Evolutionary conservation across 1,140 invertebrate species (phyloP).

Genomic region (Leptinotarsa texana): DNA sequence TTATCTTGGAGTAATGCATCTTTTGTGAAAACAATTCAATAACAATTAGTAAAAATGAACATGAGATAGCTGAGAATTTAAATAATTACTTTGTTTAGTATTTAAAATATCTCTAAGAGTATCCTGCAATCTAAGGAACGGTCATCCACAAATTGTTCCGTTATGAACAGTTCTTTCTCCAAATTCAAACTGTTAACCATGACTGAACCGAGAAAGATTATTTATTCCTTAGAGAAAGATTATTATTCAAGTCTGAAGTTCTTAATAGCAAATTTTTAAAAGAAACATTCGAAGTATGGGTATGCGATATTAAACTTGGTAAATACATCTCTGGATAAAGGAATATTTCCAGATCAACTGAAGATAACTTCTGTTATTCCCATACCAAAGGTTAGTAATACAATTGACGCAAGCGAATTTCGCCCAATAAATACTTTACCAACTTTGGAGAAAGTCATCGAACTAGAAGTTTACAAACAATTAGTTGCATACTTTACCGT

Average conservation of each 20-base stretch:
- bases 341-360: background rate
- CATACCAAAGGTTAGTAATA: too few species aligned
- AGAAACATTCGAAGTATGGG: too few species aligned
- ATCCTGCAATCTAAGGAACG: too few species aligned
- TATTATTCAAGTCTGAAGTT: too few species aligned
- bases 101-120: too few species aligned
- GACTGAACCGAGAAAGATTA: background rate
- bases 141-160: too few species aligned
- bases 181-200: too few species aligned
- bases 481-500: constrained; percentile 1
- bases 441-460: background rate
- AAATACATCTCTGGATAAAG: background rate
- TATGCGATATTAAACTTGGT: background rate
- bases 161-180: too few species aligned
- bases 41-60: constrained; percentile 8
- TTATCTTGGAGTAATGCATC: background rate
- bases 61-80: background rate
- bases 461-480: background rate
- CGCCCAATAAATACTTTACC: background rate
- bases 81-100: background rate
- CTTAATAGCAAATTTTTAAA: too few species aligned
- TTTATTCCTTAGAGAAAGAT: too few species aligned
- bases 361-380: too few species aligned
- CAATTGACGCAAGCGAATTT: too few species aligned
- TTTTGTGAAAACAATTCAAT: constrained; percentile 12